Conservation (phyloP, 2,888 invertebrate genomes). For the Autographa pulchrina region DNA sequence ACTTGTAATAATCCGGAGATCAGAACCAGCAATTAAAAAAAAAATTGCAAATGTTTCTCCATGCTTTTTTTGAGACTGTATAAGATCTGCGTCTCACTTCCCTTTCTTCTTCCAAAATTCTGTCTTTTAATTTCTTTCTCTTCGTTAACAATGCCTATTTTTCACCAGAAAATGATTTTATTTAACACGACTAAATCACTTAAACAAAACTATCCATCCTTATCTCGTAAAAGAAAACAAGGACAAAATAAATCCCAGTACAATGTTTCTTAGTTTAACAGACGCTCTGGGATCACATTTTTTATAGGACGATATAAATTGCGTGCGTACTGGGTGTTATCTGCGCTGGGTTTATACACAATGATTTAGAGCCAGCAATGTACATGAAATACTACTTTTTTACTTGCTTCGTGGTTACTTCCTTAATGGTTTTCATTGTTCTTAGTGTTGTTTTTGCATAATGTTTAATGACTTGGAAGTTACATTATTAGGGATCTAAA, state of each 20-base stretch:
- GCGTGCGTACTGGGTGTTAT: slow-evolving; percentile 41
- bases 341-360: slow-evolving; percentile 38
- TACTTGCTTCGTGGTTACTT: background rate
- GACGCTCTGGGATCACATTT: slow-evolving; percentile 47
- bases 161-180: no score
- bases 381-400: slow-evolving; percentile 25
- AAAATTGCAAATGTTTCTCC: no score
- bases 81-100: no score
- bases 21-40: no score
- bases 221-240: slow-evolving; percentile 20
- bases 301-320: slow-evolving; percentile 53
- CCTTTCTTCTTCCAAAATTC: no score
- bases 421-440: background rate
- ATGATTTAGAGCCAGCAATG: slow-evolving; percentile 43
- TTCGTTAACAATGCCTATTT: no score
- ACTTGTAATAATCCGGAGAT: no score
- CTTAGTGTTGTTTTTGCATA: background rate
- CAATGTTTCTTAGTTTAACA: slow-evolving; percentile 48
- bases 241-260: slow-evolving; percentile 28
- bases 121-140: no score
- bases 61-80: no score
- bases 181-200: no score
- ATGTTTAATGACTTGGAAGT: background rate
- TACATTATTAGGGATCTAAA: no score
- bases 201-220: background rate